Percentiles rank a stretch among this genome's conserved stretches.
These are phyloP conservation scores for Dolichoris vasculosae DNA, from an alignment of 1,140 invertebrate species.

Conservation along the genomic window DNA sequence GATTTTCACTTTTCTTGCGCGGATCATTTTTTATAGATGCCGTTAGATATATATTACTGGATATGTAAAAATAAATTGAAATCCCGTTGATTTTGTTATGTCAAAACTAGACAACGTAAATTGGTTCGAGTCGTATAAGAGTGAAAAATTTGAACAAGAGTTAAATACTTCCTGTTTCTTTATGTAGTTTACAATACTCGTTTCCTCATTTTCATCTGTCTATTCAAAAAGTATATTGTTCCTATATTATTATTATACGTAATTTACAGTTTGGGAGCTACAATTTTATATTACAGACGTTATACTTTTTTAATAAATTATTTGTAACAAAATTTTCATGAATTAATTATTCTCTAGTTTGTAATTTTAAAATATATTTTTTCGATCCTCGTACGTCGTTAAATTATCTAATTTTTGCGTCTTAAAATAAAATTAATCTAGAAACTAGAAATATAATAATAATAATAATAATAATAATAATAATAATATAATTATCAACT, in stretches of 20 bases:
- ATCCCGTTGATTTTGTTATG: neutral
- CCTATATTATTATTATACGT: slow-evolving; percentile 1
- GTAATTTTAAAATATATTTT: too few relatives aligned
- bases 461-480: too few relatives aligned
- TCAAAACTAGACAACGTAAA: neutral
- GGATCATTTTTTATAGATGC: neutral
- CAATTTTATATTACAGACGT: neutral
- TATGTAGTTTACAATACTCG: neutral
- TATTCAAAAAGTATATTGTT: neutral
- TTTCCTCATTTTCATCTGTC: slow-evolving; percentile 11
- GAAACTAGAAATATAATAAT: too few relatives aligned
- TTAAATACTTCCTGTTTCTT: slow-evolving; percentile 13
- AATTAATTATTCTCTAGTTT: neutral
- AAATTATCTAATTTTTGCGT: too few relatives aligned
- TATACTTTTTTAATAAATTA: neutral
- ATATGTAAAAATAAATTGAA: slow-evolving; percentile 2
- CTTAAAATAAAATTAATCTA: too few relatives aligned
- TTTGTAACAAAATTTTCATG: neutral
- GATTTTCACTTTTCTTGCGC: slow-evolving; percentile 41
- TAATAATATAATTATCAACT: too few relatives aligned
- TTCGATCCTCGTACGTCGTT: too few relatives aligned
- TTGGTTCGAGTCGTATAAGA: neutral
- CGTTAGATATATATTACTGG: neutral
- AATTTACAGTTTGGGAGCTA: neutral
- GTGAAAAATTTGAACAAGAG: slow-evolving; percentile 8